Evolutionary conservation across 2,797 vertebrate genomes (phyloP).

Genomic region (Bovichtus diacanthus): DNA sequence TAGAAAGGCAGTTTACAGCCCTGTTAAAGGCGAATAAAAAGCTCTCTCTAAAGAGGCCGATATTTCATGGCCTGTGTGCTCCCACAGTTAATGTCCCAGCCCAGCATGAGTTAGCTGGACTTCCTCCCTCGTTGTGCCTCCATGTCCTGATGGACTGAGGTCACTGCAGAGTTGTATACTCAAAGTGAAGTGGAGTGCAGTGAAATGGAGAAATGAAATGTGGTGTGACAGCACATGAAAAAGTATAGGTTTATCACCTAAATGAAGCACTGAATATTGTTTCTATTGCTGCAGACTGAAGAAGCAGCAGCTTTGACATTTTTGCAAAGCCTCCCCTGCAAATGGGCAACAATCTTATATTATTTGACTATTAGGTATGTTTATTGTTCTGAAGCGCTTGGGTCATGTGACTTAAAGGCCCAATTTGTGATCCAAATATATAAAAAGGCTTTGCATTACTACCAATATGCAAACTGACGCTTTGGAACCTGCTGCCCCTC

Average conservation of each 20-base stretch:
- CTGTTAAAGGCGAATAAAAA: slow-evolving; percentile 78
- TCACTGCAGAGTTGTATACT: slow-evolving; percentile 37
- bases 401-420: background rate
- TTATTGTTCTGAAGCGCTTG: background rate
- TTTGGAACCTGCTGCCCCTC: background rate
- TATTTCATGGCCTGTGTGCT: slow-evolving; percentile 74
- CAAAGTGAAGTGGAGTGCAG: slow-evolving; percentile 29
- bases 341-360: background rate
- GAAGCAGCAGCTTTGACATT: no score
- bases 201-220: slow-evolving; percentile 1
- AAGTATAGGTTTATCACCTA: background rate
- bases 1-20: slow-evolving; percentile 72
- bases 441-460: background rate
- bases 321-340: background rate
- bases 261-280: background rate
- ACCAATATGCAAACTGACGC: background rate
- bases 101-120: slow-evolving; percentile 58
- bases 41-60: slow-evolving; percentile 62
- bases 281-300: background rate
- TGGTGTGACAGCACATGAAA: slow-evolving; percentile 17
- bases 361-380: background rate
- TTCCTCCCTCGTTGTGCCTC: slow-evolving; percentile 49
- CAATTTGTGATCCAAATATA: background rate
- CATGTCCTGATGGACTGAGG: slow-evolving; percentile 38
- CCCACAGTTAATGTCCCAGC: slow-evolving; percentile 62